A percentile compares a stretch with the other conserved stretches of the same genome.
Conservation (phyloP, 2,113 vertebrate genomes). For the Aspiorhynchus laticeps region DNA sequence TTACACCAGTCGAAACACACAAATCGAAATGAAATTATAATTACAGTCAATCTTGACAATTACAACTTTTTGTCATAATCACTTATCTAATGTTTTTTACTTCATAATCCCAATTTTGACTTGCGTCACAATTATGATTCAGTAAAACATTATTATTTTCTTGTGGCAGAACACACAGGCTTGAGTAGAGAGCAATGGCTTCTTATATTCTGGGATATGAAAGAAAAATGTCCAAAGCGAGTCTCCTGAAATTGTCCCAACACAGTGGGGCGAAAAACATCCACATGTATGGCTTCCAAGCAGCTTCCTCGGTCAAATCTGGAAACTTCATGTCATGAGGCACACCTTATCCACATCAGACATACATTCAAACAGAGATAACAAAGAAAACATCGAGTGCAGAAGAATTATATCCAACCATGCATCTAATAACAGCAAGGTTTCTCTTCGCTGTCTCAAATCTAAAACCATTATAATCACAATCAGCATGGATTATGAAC, state of each 20-base stretch:
- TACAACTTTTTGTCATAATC: neutral
- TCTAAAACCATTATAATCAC: neutral
- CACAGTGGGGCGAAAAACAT: neutral
- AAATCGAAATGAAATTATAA: too few relatives aligned
- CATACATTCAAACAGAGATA: neutral
- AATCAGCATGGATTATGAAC: too few relatives aligned
- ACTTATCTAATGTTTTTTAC: neutral
- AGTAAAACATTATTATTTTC: neutral
- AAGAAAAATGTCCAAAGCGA: neutral
- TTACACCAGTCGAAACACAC: too few relatives aligned
- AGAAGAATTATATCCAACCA: neutral
- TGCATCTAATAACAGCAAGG: neutral
- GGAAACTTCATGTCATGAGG: neutral
- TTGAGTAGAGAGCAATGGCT: neutral
- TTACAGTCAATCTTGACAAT: too few relatives aligned
- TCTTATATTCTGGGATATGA: neutral
- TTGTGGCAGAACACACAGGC: neutral
- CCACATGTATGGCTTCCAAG: slow-evolving; percentile 3
- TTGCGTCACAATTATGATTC: neutral
- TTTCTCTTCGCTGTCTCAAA: neutral
- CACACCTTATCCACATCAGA: neutral
- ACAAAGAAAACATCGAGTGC: neutral
- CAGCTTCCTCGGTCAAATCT: slow-evolving; percentile 10
- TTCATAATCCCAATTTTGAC: neutral
- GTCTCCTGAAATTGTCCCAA: neutral